These are phyloP conservation scores for Cylindroiulus punctatus DNA, from an alignment of 2,888 invertebrate species.

Conservation along the genomic window DNA sequence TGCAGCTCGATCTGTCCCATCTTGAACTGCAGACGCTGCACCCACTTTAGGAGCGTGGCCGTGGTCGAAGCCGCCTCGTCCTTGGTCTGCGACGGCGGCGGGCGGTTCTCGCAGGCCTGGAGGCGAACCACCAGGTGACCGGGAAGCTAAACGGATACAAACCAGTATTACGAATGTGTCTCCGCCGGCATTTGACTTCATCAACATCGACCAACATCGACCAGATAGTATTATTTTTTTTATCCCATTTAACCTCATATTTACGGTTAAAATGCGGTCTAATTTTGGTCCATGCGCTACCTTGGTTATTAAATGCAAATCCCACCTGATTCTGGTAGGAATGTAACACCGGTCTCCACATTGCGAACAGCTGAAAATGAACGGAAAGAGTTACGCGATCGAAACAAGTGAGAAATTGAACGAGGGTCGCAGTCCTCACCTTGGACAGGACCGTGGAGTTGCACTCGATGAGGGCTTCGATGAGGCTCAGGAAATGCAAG, in stretches of 20 bases:
- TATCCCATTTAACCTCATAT: no score
- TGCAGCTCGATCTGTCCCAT: constrained; percentile 97
- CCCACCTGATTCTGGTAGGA: constrained; percentile 84
- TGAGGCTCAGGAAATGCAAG: constrained; percentile 91
- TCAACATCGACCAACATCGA: no score
- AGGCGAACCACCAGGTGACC: constrained; percentile 87
- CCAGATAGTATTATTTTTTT: no score
- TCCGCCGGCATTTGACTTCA: no score
- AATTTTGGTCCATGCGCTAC: no score
- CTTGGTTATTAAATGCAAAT: no score
- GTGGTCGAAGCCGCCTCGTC: constrained; percentile 64
- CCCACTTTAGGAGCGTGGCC: constrained; percentile 74
- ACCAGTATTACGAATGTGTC: no score
- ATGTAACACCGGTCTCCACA: constrained; percentile 95
- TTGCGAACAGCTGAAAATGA: constrained; percentile 73
- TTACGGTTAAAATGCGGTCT: no score
- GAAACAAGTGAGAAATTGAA: no score
- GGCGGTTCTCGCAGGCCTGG: constrained; percentile 86
- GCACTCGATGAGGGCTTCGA: constrained; percentile 94
- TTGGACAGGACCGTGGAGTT: constrained; percentile 92
- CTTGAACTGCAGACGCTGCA: constrained; percentile 94
- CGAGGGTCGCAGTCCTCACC: constrained; percentile 67
- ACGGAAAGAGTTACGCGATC: no score
- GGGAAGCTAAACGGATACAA: constrained; percentile 74
- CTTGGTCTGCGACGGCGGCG: constrained; percentile 70